Conservation (phyloP, 2,113 vertebrate genomes). For the Casuarius casuarius region DNA sequence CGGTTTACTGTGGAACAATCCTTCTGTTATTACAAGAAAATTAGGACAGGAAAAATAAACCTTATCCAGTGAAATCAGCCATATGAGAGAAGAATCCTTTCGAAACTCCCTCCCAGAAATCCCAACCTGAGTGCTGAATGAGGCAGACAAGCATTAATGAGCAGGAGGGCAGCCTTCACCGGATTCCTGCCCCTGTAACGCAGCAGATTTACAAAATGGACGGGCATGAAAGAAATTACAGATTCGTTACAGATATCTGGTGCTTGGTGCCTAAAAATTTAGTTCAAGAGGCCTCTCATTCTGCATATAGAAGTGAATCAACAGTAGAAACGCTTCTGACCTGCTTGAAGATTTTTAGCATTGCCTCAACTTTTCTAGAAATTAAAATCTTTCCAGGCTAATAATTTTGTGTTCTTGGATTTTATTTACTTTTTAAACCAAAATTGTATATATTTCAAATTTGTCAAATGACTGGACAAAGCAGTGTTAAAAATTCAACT, state of each 20-base stretch:
- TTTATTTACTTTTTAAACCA: conserved; percentile 55
- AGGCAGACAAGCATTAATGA: conserved; percentile 54
- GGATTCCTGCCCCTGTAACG: conserved; percentile 48
- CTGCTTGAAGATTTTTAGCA: conserved; percentile 38
- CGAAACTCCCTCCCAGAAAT: conserved; percentile 42
- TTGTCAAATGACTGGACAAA: conserved; percentile 79
- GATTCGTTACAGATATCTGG: conserved; percentile 53
- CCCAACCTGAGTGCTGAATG: conserved; percentile 39
- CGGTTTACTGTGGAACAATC: conserved; percentile 72
- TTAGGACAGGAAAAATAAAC: conserved; percentile 72
- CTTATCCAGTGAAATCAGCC: conserved; percentile 57
- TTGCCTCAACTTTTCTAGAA: conserved; percentile 59
- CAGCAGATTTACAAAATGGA: conserved; percentile 60
- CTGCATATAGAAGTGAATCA: conserved; percentile 65
- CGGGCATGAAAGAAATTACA: conserved; percentile 66
- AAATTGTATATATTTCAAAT: conserved; percentile 48
- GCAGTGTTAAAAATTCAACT: conserved; percentile 87
- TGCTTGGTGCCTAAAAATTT: conserved; percentile 34
- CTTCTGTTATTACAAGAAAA: conserved; percentile 73
- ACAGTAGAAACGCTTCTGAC: conserved; percentile 41
- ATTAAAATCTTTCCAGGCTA: conserved; percentile 62
- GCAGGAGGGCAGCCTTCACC: conserved; percentile 43
- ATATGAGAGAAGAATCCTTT: conserved; percentile 60
- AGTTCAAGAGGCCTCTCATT: conserved; percentile 38
- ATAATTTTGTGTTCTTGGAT: conserved; percentile 38